Conservation (phyloP, 2,113 vertebrate species). For the Eptesicus fuscus region DNA sequence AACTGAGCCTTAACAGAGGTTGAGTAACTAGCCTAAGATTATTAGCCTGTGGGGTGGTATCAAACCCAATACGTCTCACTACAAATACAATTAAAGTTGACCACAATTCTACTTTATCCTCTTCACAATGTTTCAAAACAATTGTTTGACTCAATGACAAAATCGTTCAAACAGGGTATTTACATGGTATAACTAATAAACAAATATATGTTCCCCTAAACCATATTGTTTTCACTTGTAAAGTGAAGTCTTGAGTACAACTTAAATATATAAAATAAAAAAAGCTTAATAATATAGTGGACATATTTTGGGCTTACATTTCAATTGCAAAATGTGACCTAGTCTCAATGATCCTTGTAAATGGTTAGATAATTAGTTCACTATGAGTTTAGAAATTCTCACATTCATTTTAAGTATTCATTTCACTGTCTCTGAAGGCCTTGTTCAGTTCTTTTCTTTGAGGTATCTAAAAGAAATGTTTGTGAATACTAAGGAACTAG, state of each 20-base stretch:
- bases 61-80: neutral
- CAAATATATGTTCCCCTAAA: neutral
- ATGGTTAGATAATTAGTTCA: constrained; percentile 14
- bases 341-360: constrained; percentile 32
- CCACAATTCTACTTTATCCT: neutral
- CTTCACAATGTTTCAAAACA: neutral
- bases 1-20: neutral
- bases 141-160: neutral
- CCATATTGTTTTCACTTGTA: neutral
- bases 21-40: neutral
- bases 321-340: constrained; percentile 45
- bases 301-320: constrained; percentile 10
- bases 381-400: constrained; percentile 37
- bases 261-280: neutral
- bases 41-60: neutral
- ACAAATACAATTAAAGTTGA: neutral
- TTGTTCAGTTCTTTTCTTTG: neutral
- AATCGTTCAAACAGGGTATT: neutral
- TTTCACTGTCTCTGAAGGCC: constrained; percentile 31
- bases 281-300: constrained; percentile 28
- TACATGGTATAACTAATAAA: neutral
- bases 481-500: neutral
- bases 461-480: neutral
- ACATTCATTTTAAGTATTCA: constrained; percentile 20
- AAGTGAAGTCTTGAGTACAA: neutral